Conservation (phyloP, 2,113 vertebrate genomes). For the Chaenocephalus aceratus region DNA sequence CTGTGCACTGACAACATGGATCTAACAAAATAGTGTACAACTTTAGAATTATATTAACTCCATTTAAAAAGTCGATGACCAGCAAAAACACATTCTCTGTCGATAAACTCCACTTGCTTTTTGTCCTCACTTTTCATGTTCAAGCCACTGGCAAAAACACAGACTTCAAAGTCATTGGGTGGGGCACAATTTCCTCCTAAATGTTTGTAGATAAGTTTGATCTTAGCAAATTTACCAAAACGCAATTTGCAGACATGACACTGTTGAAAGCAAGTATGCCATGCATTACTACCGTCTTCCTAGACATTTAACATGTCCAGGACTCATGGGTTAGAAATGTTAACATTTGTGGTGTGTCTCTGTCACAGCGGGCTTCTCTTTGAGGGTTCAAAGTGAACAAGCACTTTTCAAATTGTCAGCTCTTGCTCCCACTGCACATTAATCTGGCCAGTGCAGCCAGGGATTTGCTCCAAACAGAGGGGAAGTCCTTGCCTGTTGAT, state of each 20-base stretch:
- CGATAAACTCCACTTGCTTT: not conserved
- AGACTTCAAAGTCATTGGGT: constrained; percentile 80
- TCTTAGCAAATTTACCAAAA: constrained; percentile 75
- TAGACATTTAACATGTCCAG: constrained; percentile 18
- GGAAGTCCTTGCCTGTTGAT: constrained; percentile 50
- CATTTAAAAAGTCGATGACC: not conserved
- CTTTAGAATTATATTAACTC: not conserved
- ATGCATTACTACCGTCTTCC: constrained; percentile 54
- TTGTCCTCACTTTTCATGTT: constrained; percentile 14
- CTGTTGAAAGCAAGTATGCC: constrained; percentile 66
- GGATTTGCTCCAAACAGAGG: constrained; percentile 53
- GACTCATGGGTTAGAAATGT: constrained; percentile 16
- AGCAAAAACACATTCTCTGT: constrained; percentile 9
- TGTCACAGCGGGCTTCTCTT: constrained; percentile 36
- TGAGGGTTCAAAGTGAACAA: constrained; percentile 40
- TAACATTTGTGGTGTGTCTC: constrained; percentile 39
- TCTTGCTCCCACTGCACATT: constrained; percentile 50
- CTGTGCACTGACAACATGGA: not conserved
- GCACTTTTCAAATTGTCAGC: constrained; percentile 62
- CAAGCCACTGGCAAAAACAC: constrained; percentile 43
- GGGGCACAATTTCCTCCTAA: constrained; percentile 72
- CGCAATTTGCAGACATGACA: constrained; percentile 64
- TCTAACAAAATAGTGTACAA: not conserved
- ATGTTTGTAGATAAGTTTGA: constrained; percentile 79
- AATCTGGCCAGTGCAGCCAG: constrained; percentile 45